These are phyloP conservation scores for Paradoxurus hermaphroditus DNA, from an alignment of 2,113 vertebrate genomes.

Conservation along the genomic window DNA sequence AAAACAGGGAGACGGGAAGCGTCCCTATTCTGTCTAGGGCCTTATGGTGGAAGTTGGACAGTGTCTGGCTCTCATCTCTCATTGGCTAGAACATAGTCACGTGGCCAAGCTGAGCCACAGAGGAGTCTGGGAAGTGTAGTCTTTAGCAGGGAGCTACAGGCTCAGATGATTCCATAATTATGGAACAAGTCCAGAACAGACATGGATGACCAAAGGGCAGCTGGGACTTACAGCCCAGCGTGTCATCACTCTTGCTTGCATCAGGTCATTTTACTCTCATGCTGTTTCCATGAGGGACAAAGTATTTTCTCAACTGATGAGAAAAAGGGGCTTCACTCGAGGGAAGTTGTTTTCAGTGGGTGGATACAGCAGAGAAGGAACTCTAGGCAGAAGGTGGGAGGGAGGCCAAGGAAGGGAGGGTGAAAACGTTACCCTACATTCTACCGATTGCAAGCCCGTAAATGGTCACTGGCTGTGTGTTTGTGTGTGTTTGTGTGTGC, in stretches of 20 bases:
- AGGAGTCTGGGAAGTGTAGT: background rate
- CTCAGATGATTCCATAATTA: background rate
- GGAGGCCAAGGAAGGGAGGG: background rate
- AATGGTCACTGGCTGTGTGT: background rate
- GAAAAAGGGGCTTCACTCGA: background rate
- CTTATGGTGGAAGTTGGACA: too few species aligned
- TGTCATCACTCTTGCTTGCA: fast-evolving
- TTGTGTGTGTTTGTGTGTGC: background rate
- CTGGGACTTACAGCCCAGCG: too few species aligned
- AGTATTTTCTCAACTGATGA: background rate
- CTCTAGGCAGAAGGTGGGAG: background rate
- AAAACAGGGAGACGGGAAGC: fast-evolving
- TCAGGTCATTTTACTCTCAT: background rate
- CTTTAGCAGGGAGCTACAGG: background rate
- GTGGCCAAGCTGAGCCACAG: background rate
- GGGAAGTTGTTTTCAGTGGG: background rate
- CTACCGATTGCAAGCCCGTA: too few species aligned
- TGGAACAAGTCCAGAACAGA: background rate
- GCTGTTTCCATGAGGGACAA: too few species aligned
- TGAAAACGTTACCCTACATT: fast-evolving
- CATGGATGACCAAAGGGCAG: too few species aligned
- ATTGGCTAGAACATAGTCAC: background rate
- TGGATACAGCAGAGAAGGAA: fast-evolving
- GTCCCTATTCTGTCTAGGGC: background rate
- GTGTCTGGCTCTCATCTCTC: background rate